Percentiles rank a stretch among this genome's conserved stretches.
Conservation (phyloP, 2,888 invertebrate species). For the Dendrolimus pini region DNA sequence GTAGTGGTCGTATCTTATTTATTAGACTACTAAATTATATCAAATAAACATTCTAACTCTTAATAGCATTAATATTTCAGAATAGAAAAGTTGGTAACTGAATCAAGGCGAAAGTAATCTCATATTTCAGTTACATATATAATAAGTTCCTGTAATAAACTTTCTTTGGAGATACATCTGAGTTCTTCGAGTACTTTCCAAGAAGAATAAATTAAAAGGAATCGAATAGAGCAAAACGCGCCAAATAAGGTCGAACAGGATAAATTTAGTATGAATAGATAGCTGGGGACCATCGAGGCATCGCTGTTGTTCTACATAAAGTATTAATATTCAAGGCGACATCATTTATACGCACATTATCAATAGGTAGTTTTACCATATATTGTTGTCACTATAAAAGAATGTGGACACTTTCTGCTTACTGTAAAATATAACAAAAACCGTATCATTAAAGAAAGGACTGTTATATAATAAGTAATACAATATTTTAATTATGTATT, state of each 20-base stretch:
- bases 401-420: background rate
- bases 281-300: conserved; percentile 17
- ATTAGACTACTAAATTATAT: too few species aligned
- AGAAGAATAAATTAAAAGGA: conserved; percentile 31
- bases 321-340: conserved; percentile 30
- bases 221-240: conserved; percentile 26
- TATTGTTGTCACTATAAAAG: background rate
- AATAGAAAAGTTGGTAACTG: conserved; percentile 9
- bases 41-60: too few species aligned
- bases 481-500: too few species aligned
- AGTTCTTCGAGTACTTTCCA: conserved; percentile 27
- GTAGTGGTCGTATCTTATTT: too few species aligned
- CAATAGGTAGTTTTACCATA: conserved; percentile 9
- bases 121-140: conserved; percentile 16
- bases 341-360: conserved; percentile 29
- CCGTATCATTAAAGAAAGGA: too few species aligned
- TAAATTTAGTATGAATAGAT: conserved; percentile 25
- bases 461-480: too few species aligned
- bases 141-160: conserved; percentile 28
- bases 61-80: too few species aligned
- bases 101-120: conserved; percentile 16
- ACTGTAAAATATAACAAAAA: background rate
- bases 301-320: conserved; percentile 22
- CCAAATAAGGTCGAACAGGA: conserved; percentile 38
- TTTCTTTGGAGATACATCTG: conserved; percentile 27